Evolutionary conservation across 1,140 invertebrate species (phyloP), one percentile per base, ranked within the genome.

Genomic region (Calephelis virginiensis): DNA sequence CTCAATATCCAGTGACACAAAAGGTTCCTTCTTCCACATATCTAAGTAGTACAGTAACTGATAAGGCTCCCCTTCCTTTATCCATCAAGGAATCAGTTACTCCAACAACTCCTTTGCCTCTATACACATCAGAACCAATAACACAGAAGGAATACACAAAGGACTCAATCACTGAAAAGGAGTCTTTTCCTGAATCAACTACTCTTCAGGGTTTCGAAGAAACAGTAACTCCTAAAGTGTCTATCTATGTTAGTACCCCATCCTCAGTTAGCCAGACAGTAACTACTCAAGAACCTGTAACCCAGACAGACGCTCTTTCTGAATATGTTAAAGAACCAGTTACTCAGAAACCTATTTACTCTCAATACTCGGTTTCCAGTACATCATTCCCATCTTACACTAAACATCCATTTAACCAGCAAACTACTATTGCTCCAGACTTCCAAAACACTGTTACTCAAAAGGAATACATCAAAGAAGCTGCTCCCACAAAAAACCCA

Each of bases 1-100:
- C 56, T 40, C 56, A 59, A 38, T 59, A 40, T 40, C 6, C 37
- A 59, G 56, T 38, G n/a, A 38, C 56, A 12, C 37, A 59, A 2
- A 59, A 37, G 8, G 56, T 38, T 11, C 56, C 56, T 40, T 28
- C 56, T 59, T 7, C 56, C 12, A 6, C 56, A 59, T 59, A 59
- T 11, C 1, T 59, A 8, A 59, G 56, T 13, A 59, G 12, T 28
- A 38, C 28, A 59, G 56, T 59, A n/a, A 38, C 56, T 38, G 56
- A 59, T 37, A 59, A 59, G 56, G 56, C 12, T 59, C 56, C 56
- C 37, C 12, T 59, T 8, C 56, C 56, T n/a, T 40, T 59, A 59
- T 59, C 56, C 37, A 59, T 40, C 4, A 59, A 59, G n/a, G 56
- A 40, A 0, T n/a, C 53, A 56, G 53, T 11, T 56, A 28, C 53